A percentile compares a stretch with the other conserved stretches of the same genome.
Conservation (phyloP, 37 sponge, comb jelly and placozoan genomes). For the Cladorhizidae sp. region DNA sequence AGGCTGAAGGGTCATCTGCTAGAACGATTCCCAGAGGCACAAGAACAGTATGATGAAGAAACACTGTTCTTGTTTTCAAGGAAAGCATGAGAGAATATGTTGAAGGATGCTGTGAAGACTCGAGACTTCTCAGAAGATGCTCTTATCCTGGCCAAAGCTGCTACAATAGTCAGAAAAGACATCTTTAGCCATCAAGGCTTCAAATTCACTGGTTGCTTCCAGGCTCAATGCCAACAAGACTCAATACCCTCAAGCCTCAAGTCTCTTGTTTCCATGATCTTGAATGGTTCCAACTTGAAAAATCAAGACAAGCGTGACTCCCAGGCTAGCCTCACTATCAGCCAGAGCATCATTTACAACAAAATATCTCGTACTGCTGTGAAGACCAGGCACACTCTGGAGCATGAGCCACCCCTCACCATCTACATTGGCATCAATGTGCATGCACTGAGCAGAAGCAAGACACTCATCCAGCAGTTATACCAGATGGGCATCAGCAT, state of each 20-base stretch:
- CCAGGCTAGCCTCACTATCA: conserved; percentile 30
- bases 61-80: neutral
- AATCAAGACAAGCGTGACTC: conserved; percentile 39
- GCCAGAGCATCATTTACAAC: conserved; percentile 31
- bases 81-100: no score
- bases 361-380: neutral
- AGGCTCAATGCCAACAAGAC: conserved; percentile 21
- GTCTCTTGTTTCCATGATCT: conserved; percentile 8
- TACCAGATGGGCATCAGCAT: conserved; percentile 52
- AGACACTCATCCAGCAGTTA: conserved; percentile 42
- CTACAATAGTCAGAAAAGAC: conserved; percentile 19
- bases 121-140: conserved; percentile 22
- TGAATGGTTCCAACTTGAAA: conserved; percentile 27
- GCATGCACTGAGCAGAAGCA: conserved; percentile 36
- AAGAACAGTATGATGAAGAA: conserved; percentile 35
- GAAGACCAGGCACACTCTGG: conserved; percentile 41
- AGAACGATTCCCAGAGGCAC: conserved; percentile 29
- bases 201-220: conserved; percentile 9
- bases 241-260: conserved; percentile 32
- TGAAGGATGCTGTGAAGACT: no score
- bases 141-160: conserved; percentile 39
- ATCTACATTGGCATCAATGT: conserved; percentile 41
- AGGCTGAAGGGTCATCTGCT: conserved; percentile 20
- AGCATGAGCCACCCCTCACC: conserved; percentile 30
- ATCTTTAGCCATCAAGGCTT: conserved; percentile 19